phyloP scores from a whole-genome alignment of 2,113 vertebrate genomes.

The Rhineura floridana region DNA sequence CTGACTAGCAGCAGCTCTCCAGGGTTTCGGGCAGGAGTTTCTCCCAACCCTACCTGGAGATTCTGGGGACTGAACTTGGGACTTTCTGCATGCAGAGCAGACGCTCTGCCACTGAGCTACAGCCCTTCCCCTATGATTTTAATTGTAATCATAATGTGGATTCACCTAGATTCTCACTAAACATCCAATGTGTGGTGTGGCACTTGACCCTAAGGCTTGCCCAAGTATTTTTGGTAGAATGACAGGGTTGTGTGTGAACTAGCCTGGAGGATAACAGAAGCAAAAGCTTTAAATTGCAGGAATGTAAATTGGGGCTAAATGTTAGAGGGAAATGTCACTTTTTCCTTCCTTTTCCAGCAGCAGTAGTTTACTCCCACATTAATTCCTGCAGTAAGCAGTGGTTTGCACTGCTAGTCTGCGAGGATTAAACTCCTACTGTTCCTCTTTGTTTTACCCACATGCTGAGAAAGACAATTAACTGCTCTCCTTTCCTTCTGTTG shows the following conservation, averaged over 20 bases:
- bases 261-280: neutral
- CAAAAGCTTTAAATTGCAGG: neutral
- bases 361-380: neutral
- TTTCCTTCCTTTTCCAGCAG: neutral
- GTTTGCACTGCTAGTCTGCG: neutral
- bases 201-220: neutral
- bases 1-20: too few relatives aligned
- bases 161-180: neutral
- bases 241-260: neutral
- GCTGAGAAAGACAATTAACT: conserved; percentile 3
- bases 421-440: neutral
- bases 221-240: neutral
- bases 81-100: too few relatives aligned
- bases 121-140: too few relatives aligned
- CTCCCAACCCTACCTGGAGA: too few relatives aligned
- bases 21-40: too few relatives aligned
- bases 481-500: neutral
- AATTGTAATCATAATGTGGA: too few relatives aligned
- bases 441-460: neutral
- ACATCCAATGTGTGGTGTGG: too few relatives aligned
- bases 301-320: neutral
- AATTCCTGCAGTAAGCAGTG: neutral
- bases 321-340: neutral
- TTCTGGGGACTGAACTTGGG: too few relatives aligned
- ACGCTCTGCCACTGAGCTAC: too few relatives aligned